Evolutionary conservation across 2,113 vertebrate genomes (phyloP).

Genomic region (Mola mola): DNA sequence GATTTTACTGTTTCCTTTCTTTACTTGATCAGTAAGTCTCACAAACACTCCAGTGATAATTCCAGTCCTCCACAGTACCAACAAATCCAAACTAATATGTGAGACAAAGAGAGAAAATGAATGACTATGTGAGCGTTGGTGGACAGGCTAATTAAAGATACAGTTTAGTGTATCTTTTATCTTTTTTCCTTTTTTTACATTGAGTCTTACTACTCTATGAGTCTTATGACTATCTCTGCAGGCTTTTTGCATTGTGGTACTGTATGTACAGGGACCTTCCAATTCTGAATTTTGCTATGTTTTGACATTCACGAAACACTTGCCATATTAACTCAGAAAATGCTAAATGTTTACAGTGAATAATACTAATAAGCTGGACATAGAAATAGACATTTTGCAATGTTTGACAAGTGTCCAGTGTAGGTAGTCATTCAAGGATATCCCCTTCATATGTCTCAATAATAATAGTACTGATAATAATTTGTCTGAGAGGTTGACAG

Average conservation of each 20-base stretch:
- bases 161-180: background rate
- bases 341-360: conserved; percentile 51
- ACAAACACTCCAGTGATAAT: conserved; percentile 66
- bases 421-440: background rate
- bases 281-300: background rate
- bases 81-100: conserved; percentile 23
- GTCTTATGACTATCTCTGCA: conserved; percentile 14
- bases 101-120: conserved; percentile 20
- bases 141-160: conserved; percentile 36
- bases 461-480: background rate
- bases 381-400: conserved; percentile 27
- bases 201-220: conserved; percentile 22
- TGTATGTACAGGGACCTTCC: conserved; percentile 3
- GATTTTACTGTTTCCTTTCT: conserved; percentile 28
- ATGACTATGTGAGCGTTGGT: conserved; percentile 19
- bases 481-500: background rate
- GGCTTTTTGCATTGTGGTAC: conserved; percentile 5
- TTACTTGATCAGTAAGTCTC: conserved; percentile 40
- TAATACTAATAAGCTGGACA: conserved; percentile 36
- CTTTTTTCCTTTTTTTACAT: conserved; percentile 10
- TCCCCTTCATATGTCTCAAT: background rate
- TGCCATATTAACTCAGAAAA: conserved; percentile 27
- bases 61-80: conserved; percentile 39
- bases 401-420: conserved; percentile 36
- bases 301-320: conserved; percentile 22